Evolutionary conservation across 1,140 invertebrate species (phyloP), one percentile per base, ranked within the genome.

Genomic region (Geopemphigus sp.): DNA sequence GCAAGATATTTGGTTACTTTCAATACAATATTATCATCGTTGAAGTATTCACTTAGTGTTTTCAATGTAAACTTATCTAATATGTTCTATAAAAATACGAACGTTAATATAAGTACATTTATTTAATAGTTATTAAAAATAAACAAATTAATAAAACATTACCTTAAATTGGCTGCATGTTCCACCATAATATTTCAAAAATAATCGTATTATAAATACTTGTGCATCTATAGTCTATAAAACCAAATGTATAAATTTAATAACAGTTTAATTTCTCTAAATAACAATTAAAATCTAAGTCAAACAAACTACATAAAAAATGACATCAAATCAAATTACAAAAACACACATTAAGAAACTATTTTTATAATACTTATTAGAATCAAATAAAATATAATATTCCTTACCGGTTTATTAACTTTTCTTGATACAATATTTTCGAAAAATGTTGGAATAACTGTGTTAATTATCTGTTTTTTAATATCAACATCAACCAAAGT

Each of bases 111-210:
- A n/a, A 72, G n/a, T 29, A 53, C 1, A 24, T 50, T 19, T 15
- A 70, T 14, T 26, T 17, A 72, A 26, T 8, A 5, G 10, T 19
- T 17, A 53, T 53, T 10, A 72, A 50, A 45, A 22, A 39, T 5
- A 50, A 50, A 50, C 50, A 14, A 1, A 10, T 22, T 24, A 45
- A 47, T 68, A 73, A 29, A 56, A 2, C 29, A 24, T 22, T 47
- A 78, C 74, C 74, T 78, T 78, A 17, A 78, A 78, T 63, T 78
- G 74, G 19, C 59, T 14, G 14, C 74, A 78, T 53, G 74, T 63
- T 47, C 57, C 57, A 10, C 74, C 74, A 50, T 63, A 78, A 4
- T 78, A 78, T 63, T 78, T 78, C 39, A 78, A 29, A 26, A 59
- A 78, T 61, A 78, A 78, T 29, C 74, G 45, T 26, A 78, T 78